Evolutionary conservation across 2,113 vertebrate genomes (phyloP).

Genomic region (Gallinago jamesoni): DNA sequence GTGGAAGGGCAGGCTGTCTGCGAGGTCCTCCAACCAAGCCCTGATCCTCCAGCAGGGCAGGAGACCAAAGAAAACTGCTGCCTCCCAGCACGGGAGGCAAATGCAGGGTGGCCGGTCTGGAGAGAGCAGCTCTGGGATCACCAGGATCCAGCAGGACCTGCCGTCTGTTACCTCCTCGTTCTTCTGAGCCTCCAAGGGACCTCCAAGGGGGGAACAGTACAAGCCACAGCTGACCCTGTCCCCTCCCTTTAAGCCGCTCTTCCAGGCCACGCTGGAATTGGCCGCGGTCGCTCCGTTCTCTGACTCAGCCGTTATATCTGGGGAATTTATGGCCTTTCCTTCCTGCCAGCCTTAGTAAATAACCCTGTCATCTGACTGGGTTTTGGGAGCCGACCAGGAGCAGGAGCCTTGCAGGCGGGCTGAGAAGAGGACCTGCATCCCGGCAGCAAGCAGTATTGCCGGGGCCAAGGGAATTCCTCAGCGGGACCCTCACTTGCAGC

Average conservation of each 20-base stretch:
- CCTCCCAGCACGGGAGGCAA: neutral
- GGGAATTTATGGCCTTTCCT: slow-evolving; percentile 65
- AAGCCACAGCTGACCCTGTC: neutral
- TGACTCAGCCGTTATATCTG: slow-evolving; percentile 48
- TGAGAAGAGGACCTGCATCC: neutral
- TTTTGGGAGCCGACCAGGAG: slow-evolving; percentile 3
- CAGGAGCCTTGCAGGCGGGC: neutral
- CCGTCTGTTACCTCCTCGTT: neutral
- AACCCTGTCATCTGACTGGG: slow-evolving; percentile 28
- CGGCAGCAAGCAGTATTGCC: neutral
- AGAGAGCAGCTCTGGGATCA: fast-evolving
- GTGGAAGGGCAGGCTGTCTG: neutral
- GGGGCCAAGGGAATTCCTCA: neutral
- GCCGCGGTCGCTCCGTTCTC: neutral
- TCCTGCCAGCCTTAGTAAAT: slow-evolving; percentile 59
- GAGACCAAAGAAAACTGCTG: neutral
- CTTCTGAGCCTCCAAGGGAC: neutral
- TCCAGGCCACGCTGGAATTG: neutral
- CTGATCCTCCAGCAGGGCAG: neutral
- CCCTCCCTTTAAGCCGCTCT: neutral
- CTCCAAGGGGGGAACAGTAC: neutral
- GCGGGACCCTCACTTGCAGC: neutral
- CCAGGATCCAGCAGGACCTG: neutral
- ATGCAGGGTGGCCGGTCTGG: neutral
- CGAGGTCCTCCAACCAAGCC: neutral